Conservation (phyloP, 1,140 invertebrate genomes). For the Grapholita molesta region DNA sequence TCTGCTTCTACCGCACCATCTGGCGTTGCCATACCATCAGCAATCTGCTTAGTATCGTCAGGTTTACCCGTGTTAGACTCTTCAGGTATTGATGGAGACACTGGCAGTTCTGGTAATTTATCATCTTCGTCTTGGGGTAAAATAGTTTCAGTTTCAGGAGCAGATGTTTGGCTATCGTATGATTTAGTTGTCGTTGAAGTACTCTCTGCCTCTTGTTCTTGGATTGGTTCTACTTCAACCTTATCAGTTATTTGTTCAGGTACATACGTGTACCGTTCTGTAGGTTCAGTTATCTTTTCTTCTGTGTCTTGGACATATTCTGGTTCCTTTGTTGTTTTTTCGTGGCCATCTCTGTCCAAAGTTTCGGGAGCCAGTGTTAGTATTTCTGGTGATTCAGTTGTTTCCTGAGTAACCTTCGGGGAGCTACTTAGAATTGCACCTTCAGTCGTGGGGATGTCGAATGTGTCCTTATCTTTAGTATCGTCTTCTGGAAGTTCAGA, state of each 20-base stretch:
- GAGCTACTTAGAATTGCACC: not conserved
- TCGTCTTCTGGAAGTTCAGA: not conserved
- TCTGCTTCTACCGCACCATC: not conserved
- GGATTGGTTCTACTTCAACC: not conserved
- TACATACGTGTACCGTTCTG: not conserved
- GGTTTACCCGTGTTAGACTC: not conserved
- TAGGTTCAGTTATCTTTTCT: not conserved
- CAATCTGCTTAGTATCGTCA: not conserved
- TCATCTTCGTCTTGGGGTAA: not conserved
- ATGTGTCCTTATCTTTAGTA: not conserved
- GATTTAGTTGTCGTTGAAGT: not conserved
- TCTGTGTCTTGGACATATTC: conserved; percentile 1
- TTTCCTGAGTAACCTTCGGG: not conserved
- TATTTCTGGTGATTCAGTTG: not conserved
- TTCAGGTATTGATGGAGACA: not conserved
- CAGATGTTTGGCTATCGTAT: not conserved
- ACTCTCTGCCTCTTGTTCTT: not conserved
- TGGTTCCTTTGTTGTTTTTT: not conserved
- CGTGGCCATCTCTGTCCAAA: not conserved
- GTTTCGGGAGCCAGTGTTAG: not conserved
- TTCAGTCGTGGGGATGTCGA: not conserved
- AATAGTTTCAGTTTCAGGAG: not conserved
- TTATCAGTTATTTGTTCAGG: not conserved
- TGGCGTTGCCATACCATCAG: not conserved
- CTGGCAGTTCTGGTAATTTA: not conserved